Conservation (phyloP, 2,888 invertebrate species). For the Cancer borealis region DNA sequence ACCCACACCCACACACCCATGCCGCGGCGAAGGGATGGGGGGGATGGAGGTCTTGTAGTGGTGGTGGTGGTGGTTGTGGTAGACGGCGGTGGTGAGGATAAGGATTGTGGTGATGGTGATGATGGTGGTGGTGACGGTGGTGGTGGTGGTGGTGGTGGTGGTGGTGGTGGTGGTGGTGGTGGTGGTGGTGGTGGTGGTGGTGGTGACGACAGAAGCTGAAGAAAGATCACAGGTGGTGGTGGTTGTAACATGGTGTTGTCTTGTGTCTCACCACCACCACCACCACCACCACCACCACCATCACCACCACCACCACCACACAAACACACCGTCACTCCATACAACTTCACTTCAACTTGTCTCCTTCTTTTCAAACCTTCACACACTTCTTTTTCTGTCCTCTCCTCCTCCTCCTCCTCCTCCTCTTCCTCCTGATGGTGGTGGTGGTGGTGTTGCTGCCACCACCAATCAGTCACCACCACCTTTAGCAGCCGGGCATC, state of each 20-base stretch:
- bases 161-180: background rate
- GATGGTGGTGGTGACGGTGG: background rate
- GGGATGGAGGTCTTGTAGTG: background rate
- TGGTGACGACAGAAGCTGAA: background rate
- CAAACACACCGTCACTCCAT: background rate
- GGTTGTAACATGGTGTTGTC: background rate
- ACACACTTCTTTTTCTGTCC: background rate
- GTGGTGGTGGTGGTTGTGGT: background rate
- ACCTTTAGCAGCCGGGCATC: background rate
- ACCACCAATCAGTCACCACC: background rate
- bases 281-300: background rate
- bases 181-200: background rate
- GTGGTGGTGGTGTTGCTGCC: background rate
- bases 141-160: background rate
- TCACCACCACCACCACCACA: background rate
- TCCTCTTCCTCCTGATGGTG: background rate
- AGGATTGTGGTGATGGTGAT: background rate
- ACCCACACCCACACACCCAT: slow-evolving; percentile 2
- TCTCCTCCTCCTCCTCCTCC: background rate
- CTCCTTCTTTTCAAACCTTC: background rate
- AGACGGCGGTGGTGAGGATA: background rate
- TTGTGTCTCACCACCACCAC: background rate
- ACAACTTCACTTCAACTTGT: background rate
- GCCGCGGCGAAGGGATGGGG: background rate
- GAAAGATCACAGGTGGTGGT: background rate